Evolutionary conservation across 92 coral and sea anemone genomes (phyloP), one percentile per base, ranked within the genome.

Genomic region (Pocillopora grandis): DNA sequence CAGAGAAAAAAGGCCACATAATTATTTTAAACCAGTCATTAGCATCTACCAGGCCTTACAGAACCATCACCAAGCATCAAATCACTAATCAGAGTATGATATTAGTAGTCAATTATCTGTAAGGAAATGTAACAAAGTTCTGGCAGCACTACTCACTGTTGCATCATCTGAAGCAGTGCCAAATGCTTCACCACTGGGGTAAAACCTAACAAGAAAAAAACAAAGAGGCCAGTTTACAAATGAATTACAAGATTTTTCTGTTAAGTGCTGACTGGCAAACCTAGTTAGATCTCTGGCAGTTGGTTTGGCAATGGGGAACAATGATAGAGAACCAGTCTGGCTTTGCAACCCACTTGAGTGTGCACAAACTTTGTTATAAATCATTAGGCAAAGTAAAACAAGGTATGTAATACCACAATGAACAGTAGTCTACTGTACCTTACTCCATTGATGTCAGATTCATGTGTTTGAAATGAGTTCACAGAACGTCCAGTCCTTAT

Each of bases 81-180:
- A 42, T 42, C 8, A 42, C 0, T 42, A 42, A 42, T 42, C 18
- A 74, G 19, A 20, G 18, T 56, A 56, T 20, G 20, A 66, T 66
- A 4, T 20, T 2, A 66, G 72, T 20, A 12, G 18, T 12, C 12
- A 59, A 59, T 36, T 36, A 14, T 16, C 62, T 59, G 55, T 9
- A 7, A 69, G 9, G 13, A 19, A 21, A 37, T 57, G 9, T 31
- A 55, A 76, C 27, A 1, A 17, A 3, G 4, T 20, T 12, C 33
- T 56, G 62, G 33, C 5, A 4, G 72, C 62, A 19, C 33, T 12
- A 74, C 88, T 78, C 85, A 91, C 97, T 61, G 94, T 93, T 20
- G 93, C 93, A 87, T 93, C 97, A 78, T 93, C 97, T 21, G 95
- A 83, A 36, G 97, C 97, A 36, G 97, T 93, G 14, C 95, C 97